Percentiles rank a stretch among this genome's conserved stretches.
Evolutionary conservation across 1,140 invertebrate species (phyloP).

Genomic region (Oncopodura yosiiana): DNA sequence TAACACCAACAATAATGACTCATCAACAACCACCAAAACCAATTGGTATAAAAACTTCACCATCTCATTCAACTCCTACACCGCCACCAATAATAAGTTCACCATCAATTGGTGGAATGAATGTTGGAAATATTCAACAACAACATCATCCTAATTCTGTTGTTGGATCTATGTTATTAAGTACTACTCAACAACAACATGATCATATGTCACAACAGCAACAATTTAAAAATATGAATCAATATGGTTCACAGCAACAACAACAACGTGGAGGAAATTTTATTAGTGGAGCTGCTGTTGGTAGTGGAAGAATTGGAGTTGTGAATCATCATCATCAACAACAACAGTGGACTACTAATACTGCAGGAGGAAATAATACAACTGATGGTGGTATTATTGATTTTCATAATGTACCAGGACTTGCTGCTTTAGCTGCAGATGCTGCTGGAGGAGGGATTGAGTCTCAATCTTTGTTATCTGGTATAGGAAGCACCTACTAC

Average conservation of each 20-base stretch:
- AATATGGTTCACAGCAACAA: too few relatives aligned
- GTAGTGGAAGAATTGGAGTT: too few relatives aligned
- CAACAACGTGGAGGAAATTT: too few relatives aligned
- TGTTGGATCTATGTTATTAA: not conserved
- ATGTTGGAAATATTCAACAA: not conserved
- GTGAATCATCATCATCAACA: conserved; percentile 32
- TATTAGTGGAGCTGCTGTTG: too few relatives aligned
- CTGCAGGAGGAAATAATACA: not conserved
- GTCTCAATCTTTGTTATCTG: conserved; percentile 13
- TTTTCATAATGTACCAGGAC: too few relatives aligned
- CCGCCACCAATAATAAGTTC: too few relatives aligned
- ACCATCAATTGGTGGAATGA: too few relatives aligned
- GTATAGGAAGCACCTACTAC: conserved; percentile 6
- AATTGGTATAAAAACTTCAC: conserved; percentile 2
- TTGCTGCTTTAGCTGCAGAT: conserved; percentile 25
- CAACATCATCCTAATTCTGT: not conserved
- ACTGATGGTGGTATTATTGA: not conserved
- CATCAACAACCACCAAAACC: conserved; percentile 5
- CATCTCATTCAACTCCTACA: not conserved
- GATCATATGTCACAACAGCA: too few relatives aligned
- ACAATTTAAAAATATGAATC: too few relatives aligned
- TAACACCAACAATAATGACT: not conserved
- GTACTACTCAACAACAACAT: conserved; percentile 1
- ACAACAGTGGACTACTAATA: conserved; percentile 7
- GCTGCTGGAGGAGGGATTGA: conserved; percentile 19